These are phyloP conservation scores for Silurus aristotelis DNA, from an alignment of 2,797 vertebrate genomes.

Conservation along the genomic window DNA sequence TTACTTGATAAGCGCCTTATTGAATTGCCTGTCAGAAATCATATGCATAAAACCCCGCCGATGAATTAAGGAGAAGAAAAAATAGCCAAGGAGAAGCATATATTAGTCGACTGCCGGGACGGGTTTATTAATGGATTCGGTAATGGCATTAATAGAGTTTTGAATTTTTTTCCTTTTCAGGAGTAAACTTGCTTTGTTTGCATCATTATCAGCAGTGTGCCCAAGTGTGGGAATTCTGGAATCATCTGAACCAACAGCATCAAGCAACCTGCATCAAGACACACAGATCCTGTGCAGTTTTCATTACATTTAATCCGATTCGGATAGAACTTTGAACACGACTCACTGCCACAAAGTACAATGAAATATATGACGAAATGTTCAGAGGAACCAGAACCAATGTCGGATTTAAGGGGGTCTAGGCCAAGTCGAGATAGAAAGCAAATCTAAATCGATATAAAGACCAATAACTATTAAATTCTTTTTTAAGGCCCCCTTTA, in stretches of 20 bases:
- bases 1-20: conserved; percentile 34
- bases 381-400: background rate
- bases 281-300: background rate
- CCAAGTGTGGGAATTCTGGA: background rate
- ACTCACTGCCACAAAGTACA: background rate
- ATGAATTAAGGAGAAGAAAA: conserved; percentile 17
- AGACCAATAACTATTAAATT: background rate
- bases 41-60: conserved; percentile 19
- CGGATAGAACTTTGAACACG: background rate
- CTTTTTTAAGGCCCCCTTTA: background rate
- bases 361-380: background rate
- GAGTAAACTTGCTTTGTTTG: background rate
- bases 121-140: conserved; percentile 1
- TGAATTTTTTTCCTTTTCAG: background rate
- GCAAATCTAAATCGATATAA: background rate
- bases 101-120: background rate
- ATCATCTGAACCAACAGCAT: background rate
- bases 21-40: conserved; percentile 36
- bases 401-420: background rate
- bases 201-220: background rate
- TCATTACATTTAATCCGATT: background rate
- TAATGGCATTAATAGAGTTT: conserved; percentile 8
- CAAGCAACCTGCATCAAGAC: background rate
- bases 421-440: background rate
- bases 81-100: background rate